Evolutionary conservation across 2,113 vertebrate species (phyloP).

Genomic region (Barbus barbus): DNA sequence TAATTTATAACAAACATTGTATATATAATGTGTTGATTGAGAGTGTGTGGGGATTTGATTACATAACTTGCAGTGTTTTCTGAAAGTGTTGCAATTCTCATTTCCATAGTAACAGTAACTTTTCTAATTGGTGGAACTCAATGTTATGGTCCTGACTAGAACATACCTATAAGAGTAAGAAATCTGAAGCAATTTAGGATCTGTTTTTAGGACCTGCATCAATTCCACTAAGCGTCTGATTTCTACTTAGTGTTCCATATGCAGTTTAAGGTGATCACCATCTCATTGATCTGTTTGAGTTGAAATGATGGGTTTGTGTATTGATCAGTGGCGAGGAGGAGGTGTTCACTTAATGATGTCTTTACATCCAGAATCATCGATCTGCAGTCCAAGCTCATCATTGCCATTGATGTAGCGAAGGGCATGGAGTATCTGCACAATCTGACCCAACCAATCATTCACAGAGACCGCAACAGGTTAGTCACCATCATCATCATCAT

Average conservation of each 20-base stretch:
- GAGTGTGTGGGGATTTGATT: neutral
- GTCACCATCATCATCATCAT: too few species aligned
- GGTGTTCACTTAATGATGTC: too few species aligned
- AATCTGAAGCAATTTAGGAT: neutral
- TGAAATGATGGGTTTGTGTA: too few species aligned
- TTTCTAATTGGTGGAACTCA: neutral
- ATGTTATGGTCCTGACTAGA: neutral
- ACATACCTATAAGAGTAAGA: neutral
- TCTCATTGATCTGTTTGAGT: too few species aligned
- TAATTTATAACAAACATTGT: too few species aligned
- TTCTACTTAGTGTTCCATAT: constrained; percentile 18
- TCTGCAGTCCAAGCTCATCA: too few species aligned
- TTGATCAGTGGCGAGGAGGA: too few species aligned
- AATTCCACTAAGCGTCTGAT: neutral
- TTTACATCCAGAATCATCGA: too few species aligned
- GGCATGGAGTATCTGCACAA: too few species aligned
- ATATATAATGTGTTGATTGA: neutral
- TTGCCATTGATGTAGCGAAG: too few species aligned
- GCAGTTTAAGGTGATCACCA: neutral
- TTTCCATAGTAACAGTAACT: neutral
- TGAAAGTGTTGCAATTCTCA: neutral
- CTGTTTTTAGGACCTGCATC: neutral
- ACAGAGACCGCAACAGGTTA: too few species aligned
- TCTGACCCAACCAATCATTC: too few species aligned
- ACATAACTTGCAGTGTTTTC: neutral